Base-by-base conservation (phyloP, 1,140 invertebrate species). In the Drosophila guanche region DNA sequence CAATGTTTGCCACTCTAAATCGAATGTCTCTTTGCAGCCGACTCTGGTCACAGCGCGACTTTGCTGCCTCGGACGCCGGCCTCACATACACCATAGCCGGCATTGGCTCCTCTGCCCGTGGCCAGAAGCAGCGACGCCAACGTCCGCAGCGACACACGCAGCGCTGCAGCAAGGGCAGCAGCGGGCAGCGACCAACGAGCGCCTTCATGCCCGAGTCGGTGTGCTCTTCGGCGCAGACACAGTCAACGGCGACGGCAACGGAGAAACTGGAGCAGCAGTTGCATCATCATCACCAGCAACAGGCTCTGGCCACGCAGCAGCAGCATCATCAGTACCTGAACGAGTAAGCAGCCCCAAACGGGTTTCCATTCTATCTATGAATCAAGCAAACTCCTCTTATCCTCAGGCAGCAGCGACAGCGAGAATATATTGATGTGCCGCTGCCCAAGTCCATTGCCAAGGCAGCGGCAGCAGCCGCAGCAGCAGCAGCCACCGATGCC, bases 391-490 rank as follows among this genome's bases (percentile, higher is more conserved):
- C 33, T 40, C n/a, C 52, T 55, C 55, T 59, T 65, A 78, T 42
- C 72, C 55, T 16, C 61, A 83, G 47, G 20, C 71, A 86, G 62
- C 66, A 71, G 23, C 71, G 76, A 42, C 85, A 71, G 54, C 76
- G 90, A 2, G 90, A 91, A 54, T 91, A 91, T 25, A 91, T 91
- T n/a, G 91, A 91, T 68, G 90, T 91, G 22, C 91, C 91, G 33
- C 75, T 91, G 51, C 90, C 91, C 50, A 91, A 91, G 72, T 91
- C 91, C 25, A 83, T 91, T 56, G 73, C 79, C 29, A 91, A 90
- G 59, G 73, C 83, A 5, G 83, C 80, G 0, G 79, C 71, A 3
- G 61, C 61, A 8, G 78, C 67, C 1, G 72, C 67, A 27, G 59
- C 60, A 29, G 71, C 68, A 5, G 65, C 60, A n/a, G 62, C 47